phyloP scores from a whole-genome alignment of 1,140 invertebrate species.

The Ooceraea biroi region DNA sequence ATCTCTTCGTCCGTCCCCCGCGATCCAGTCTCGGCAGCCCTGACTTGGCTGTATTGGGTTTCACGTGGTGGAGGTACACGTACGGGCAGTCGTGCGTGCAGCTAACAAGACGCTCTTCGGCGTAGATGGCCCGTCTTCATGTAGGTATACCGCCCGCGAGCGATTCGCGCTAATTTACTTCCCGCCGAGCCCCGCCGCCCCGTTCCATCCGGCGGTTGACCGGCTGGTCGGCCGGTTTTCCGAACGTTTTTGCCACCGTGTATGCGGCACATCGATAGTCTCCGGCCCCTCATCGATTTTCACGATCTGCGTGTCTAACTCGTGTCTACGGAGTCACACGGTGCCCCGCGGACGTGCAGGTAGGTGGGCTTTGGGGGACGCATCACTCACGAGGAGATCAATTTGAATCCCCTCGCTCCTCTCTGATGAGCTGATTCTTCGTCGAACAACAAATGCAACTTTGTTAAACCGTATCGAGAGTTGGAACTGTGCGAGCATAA shows the following conservation, averaged over 20 bases:
- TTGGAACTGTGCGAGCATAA: no score
- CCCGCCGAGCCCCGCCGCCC: constrained; percentile 36
- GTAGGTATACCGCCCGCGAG: constrained; percentile 56
- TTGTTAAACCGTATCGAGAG: not conserved
- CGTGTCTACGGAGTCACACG: not conserved
- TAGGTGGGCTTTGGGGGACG: not conserved
- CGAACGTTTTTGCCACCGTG: constrained; percentile 37
- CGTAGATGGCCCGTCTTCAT: constrained; percentile 58
- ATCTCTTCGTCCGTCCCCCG: not conserved
- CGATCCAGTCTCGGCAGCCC: not conserved
- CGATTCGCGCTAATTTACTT: constrained; percentile 57
- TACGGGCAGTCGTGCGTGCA: constrained; percentile 63
- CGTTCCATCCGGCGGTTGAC: not conserved
- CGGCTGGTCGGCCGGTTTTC: constrained; percentile 39
- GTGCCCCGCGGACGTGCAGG: not conserved
- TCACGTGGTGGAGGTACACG: constrained; percentile 62
- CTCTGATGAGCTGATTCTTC: no score
- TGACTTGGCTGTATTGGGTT: constrained; percentile 70
- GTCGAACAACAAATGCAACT: not conserved
- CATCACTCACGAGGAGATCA: constrained; percentile 7
- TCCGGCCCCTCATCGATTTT: constrained; percentile 27
- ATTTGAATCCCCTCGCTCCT: not conserved
- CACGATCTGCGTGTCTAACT: constrained; percentile 26
- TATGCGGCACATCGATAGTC: not conserved
- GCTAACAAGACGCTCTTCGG: constrained; percentile 55